Evolutionary conservation across 2,888 invertebrate genomes (phyloP).

Genomic region (Phorcus lineatus): DNA sequence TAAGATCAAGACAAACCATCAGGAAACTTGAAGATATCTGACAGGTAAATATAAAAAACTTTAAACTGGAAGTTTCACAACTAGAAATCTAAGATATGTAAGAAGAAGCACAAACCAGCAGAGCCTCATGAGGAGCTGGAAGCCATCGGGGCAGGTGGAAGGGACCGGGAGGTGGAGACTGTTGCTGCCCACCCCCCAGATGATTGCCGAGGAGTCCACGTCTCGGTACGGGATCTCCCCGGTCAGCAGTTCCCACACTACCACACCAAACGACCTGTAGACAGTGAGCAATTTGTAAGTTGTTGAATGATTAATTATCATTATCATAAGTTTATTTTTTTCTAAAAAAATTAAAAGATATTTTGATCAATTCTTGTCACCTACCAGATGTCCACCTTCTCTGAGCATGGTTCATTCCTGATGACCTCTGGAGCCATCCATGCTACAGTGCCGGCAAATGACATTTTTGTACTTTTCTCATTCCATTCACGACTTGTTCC

Average conservation of each 20-base stretch:
- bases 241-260: constrained; percentile 97
- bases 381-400: constrained; percentile 97
- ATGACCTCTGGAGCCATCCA: constrained; percentile 99
- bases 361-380: constrained; percentile 38
- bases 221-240: constrained; percentile 95
- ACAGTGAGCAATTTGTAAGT: neutral
- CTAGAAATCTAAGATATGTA: no score
- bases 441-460: constrained; percentile 97
- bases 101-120: constrained; percentile 83
- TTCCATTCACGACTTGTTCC: constrained; percentile 94
- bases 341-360: no score
- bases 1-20: no score
- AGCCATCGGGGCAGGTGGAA: constrained; percentile 85
- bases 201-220: constrained; percentile 96
- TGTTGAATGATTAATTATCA: no score
- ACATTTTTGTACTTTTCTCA: constrained; percentile 96
- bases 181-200: constrained; percentile 98
- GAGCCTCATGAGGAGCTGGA: constrained; percentile 90
- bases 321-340: no score
- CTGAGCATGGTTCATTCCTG: constrained; percentile 95
- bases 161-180: constrained; percentile 94
- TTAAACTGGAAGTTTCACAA: no score
- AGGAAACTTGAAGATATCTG: no score
- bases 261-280: constrained; percentile 90
- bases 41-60: no score